phyloP scores from a whole-genome alignment of 92 coral and sea anemone genomes.

The Pocillopora grandis region DNA sequence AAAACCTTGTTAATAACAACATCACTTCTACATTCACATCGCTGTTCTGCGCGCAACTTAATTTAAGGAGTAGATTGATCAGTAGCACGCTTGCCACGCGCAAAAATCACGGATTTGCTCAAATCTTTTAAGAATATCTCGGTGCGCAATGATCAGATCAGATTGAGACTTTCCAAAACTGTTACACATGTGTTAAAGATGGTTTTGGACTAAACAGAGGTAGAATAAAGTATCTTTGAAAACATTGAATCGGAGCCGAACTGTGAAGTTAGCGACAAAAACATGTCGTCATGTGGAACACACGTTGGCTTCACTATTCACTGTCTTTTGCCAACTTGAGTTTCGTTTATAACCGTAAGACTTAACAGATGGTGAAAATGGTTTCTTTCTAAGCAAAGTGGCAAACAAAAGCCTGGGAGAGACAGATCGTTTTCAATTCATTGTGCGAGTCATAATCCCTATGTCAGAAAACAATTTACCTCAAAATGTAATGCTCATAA shows the following conservation, averaged over 20 bases:
- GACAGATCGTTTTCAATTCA: too few species aligned
- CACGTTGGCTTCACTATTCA: conserved; percentile 7
- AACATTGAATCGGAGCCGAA: conserved; percentile 11
- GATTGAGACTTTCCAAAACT: conserved; percentile 23
- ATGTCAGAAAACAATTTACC: too few species aligned
- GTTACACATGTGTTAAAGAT: not conserved
- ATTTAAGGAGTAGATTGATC: too few species aligned
- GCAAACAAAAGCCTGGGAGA: not conserved
- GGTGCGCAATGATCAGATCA: not conserved
- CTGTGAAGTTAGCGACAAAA: conserved; percentile 21
- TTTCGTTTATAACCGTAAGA: conserved; percentile 11
- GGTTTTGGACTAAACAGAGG: conserved; percentile 24
- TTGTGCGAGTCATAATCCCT: too few species aligned
- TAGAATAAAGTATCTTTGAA: conserved; percentile 15
- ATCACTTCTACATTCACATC: too few species aligned
- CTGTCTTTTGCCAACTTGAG: not conserved
- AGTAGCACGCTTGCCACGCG: too few species aligned
- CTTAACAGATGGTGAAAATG: conserved; percentile 22
- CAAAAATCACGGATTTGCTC: not conserved
- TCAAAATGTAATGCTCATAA: too few species aligned
- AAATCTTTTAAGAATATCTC: not conserved
- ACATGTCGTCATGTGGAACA: conserved; percentile 40
- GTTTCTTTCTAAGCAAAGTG: conserved; percentile 21
- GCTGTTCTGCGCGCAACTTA: too few species aligned
- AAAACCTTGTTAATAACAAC: too few species aligned